These are phyloP conservation scores for Eupithecia tripunctaria DNA, from an alignment of 2,888 invertebrate genomes.

Conservation along the genomic window DNA sequence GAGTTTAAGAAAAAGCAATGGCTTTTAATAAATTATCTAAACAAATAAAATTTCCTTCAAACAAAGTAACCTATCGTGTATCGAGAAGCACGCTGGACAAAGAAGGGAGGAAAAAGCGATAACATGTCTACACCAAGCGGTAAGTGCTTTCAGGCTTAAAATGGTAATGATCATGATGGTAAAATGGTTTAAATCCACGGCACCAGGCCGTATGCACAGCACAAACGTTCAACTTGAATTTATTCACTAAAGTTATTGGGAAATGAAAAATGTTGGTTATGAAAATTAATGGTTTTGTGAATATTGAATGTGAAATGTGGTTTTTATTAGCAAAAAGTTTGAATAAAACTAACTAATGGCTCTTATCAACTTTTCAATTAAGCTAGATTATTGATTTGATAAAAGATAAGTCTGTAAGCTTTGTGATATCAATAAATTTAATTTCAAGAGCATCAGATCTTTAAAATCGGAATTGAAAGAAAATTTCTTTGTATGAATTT, in stretches of 20 bases:
- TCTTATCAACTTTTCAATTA: background rate
- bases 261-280: slow-evolving; percentile 31
- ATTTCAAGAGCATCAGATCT: background rate
- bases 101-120: too few relatives aligned
- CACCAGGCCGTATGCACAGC: background rate
- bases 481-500: background rate
- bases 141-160: background rate
- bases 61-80: too few relatives aligned
- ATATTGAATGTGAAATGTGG: slow-evolving; percentile 24
- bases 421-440: background rate
- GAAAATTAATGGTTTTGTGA: slow-evolving; percentile 29
- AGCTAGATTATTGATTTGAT: background rate
- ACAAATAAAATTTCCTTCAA: too few relatives aligned
- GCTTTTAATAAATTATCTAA: too few relatives aligned
- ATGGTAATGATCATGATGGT: background rate
- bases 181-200: background rate
- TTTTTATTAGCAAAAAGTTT: slow-evolving; percentile 1
- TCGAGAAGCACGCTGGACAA: background rate
- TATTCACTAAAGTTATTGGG: slow-evolving; percentile 31
- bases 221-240: slow-evolving; percentile 23
- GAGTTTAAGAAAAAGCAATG: background rate
- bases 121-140: background rate
- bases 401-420: background rate
- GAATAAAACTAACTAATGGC: slow-evolving; percentile 4
- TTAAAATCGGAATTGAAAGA: background rate